Base-by-base conservation (phyloP, 2,113 vertebrate genomes). In the Neolamprologus brichardi region DNA sequence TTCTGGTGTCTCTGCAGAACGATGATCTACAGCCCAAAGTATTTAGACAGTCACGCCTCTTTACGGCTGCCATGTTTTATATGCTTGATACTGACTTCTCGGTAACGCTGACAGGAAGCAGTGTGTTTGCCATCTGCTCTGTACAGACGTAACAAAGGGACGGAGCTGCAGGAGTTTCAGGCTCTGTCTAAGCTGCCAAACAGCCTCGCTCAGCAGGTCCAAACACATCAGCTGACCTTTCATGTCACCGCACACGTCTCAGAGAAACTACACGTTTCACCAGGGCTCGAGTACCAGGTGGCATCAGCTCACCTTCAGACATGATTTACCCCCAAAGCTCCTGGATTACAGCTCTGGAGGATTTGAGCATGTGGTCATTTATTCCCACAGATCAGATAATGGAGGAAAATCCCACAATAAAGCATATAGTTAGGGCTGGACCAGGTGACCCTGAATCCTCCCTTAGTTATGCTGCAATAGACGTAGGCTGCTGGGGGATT, bases 61-160 rank as follows among this genome's bases (percentile, higher is more conserved):
- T 72, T 15, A 70, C 1, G 12, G 17, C 37, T 23, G 12, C n/a
- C 64, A 25, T 44, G 64, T 25, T 72, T 72, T 44, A 72, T 25
- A 44, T 0, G 64, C 8, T 72, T 14, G n/a, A 9, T 8, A 14
- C 4, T 14, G 0, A 2, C 18, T 0, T 23, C 34, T 4, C 0
- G 11, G 34, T 39, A 67, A 14, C 4, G 11, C 37, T 39, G 34
- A 39, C 11, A 37, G 34, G 37, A 2, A 39, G 62, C 11, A 23
- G n/a, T 14, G 34, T 0, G 18, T 67, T 37, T 5, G 32, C 11
- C 10, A 3, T 20, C 32, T 34, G 58, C 58, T 15, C 15, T 34
- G 58, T 34, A 0, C 17, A 34, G 9, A 64, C 0, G 30, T 34
- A 64, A 20, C 18, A 39, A 39, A 37, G 30, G 18, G 18, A 41